Base-by-base conservation (phyloP, 2,113 vertebrate genomes). In the Pyrgilauda ruficollis region DNA sequence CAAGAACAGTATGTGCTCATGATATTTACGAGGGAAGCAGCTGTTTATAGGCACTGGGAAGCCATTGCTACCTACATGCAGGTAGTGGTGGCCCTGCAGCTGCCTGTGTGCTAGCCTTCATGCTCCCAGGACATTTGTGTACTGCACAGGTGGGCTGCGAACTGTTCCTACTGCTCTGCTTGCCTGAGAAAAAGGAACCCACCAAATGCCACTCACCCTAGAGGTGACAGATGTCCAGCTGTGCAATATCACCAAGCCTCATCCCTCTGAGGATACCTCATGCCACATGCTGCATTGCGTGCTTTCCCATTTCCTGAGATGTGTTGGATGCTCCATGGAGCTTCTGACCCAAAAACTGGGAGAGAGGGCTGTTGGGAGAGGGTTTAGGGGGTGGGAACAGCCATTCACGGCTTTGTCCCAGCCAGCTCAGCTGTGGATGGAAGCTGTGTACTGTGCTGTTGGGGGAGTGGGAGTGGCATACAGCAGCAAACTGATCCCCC, bases 31-130 rank as follows among this genome's bases (percentile, higher is more conserved):
- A 43, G 35, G 10, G 11, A 72, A 59, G 44, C 11, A 64, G 35
- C 30, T 72, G 18, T 70, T 63, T 52, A 33, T 33, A 63, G 53
- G 41, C 6, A 15, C 33, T 73, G 63, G 44, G 66, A 76, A 76
- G 83, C 5, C 1, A 1, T 3, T 59, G 35, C 33, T 59, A 39
- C 35, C 23, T 50, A 19, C 0, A 1, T 85, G 53, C 30, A 31
- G 1, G 2, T 27, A 35, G 13, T 7, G 19, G 19, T 27, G 37
- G 41, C 68, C 8, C 66, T 39, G 30, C 69, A 74, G 15, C n/a
- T 53, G 56, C 31, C 22, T 50, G 7, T 7, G 24, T 39, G 47
- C 9, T 23, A 68, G n/a, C 31, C 28, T 13, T 58, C 22, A 1
- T 3, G 8, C 15, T 85, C 49, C 53, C 46, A 61, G 67, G 44